Evolutionary conservation across 2,797 vertebrate species (phyloP), one percentile per base, ranked within the genome.

Genomic region (Fistularia tabacaria): DNA sequence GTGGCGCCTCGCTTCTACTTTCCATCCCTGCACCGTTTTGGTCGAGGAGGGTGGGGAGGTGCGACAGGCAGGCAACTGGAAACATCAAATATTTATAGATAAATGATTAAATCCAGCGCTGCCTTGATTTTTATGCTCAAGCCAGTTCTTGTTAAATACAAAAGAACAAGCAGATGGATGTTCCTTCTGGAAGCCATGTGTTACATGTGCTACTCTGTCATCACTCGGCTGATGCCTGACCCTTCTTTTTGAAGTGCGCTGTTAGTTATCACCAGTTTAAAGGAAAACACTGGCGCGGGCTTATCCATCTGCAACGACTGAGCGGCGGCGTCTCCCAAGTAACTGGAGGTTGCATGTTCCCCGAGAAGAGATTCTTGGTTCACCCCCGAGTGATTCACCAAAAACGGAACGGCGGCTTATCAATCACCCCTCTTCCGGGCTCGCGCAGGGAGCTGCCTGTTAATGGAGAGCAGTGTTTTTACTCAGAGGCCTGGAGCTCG

Each of bases 321-420:
- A 76, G 60, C 49, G 51, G 49, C 67, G 54, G 12, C 55, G 75
- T 77, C 77, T 69, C 62, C 67, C 64, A 25, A 38, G 54, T 69
- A 54, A 71, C 71, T 52, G 55, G 67, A 63, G 70, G 69, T 62
- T 63, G 58, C 66, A 86, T 81, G 80, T 69, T 72, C 61, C 51
- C 66, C 51, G 59, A 61, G 74, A 80, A 69, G 74, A 66, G 72
- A 69, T 75, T 76, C 73, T 73, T 76, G 70, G 72, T 52, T 70
- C 41, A 69, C 76, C 74, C 60, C 64, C 60, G 76, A 84, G 81
- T 72, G 79, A 85, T 83, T 84, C 76, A 67, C 68, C 65, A 80
- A 78, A 75, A 42, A 57, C 25, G 25, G 49, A 44, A 55, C 77
- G 62, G 72, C 73, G 76, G 77, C 70, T 73, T 68, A 85, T 87